Conservation (phyloP, 2,797 vertebrate genomes). For the Sylvia borin region DNA sequence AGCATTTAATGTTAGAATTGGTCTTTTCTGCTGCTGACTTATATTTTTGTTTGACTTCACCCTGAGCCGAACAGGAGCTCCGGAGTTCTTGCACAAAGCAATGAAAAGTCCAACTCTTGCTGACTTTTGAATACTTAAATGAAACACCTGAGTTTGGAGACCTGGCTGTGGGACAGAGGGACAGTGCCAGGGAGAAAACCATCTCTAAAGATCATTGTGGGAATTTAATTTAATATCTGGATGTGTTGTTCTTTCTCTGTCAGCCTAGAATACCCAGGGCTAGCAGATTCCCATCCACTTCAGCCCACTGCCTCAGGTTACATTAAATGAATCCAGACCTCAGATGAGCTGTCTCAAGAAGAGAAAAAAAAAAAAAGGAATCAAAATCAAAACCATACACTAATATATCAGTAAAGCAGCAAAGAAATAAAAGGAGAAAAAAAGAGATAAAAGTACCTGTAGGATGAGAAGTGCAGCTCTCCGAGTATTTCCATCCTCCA, state of each 20-base stretch:
- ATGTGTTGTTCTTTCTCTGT: background rate
- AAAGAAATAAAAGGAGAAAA: background rate
- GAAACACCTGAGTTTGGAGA: background rate
- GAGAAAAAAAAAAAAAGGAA: background rate
- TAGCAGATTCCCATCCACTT: background rate
- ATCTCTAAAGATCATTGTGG: background rate
- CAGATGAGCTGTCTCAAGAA: background rate
- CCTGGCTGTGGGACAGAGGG: background rate
- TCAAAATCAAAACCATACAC: background rate
- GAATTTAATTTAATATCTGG: constrained; percentile 22
- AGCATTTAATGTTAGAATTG: background rate
- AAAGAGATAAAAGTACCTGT: background rate
- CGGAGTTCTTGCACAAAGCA: background rate
- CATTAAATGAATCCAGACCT: constrained; percentile 39
- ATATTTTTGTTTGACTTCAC: background rate
- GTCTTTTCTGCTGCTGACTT: background rate
- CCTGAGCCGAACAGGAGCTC: background rate
- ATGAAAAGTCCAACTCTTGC: background rate
- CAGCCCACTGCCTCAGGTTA: background rate
- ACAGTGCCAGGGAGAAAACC: background rate
- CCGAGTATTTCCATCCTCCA: background rate
- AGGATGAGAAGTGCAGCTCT: background rate
- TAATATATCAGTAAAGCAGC: background rate
- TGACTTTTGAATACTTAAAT: background rate
- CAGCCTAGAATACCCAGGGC: background rate